Base-by-base conservation (phyloP, 2,888 invertebrate species). In the Litoditis marina region DNA sequence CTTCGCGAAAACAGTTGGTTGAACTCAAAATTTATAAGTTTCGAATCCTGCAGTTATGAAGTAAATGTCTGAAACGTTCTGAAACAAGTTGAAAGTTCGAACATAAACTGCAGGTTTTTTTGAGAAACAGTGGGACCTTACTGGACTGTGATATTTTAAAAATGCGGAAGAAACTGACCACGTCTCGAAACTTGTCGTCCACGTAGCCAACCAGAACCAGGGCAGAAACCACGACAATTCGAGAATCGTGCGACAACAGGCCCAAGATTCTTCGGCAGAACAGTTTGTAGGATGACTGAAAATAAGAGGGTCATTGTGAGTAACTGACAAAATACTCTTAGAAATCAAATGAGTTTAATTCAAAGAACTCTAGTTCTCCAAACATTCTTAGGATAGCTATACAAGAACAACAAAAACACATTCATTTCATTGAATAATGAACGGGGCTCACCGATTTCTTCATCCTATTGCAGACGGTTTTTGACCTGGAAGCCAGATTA, bases 191-290 rank as follows among this genome's bases (percentile, higher is more conserved):
- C 53, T 74, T 72, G 39, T 76, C 77, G 22, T 79, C 75, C 19
- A 78, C 61, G 58, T 75, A 78, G 19, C 78, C 79, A 13, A 81
- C 68, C 16, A 81, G 55, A 1, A 80, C 74, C 27, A 81, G 68
- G 27, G 69, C 58, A n/a, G 73, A 77, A 2, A 81, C 70, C 25
- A 81, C 81, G 22, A 81, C 76, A 8, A 76, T 70, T 28, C 77
- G 63, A 11, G 73, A 72, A 32, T 76, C 73, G 52, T 78, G 73
- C 7, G 66, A 59, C 7, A 80, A 60, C 6, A 80, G 62, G 8
- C 71, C 65, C 56, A 75, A 63, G 39, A 81, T 54, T n/a, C 72
- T 59, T 28, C 69, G 61, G 32, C 62, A 68, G 36, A 80, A 70
- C 39, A 50, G 59, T 49, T 72, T 77, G 63, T 71, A 78, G 4